Base-by-base conservation (phyloP, 2,888 invertebrate genomes). In the Troides helena region DNA sequence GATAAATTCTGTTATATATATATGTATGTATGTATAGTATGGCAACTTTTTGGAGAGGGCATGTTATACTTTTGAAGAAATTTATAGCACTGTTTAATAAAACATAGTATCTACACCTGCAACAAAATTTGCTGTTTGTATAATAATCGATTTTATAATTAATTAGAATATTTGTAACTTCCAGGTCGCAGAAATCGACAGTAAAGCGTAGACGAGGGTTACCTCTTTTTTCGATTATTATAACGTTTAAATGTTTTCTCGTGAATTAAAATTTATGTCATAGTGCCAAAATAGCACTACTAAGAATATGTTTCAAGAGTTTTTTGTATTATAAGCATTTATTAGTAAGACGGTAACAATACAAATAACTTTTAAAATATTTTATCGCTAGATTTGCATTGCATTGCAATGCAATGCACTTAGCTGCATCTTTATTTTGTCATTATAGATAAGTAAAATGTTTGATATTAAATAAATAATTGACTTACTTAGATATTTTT, bases 161-260 rank as follows among this genome's bases (percentile, higher is more conserved):
- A 39, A 39, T 39, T 39, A 10, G 3, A 39, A 39, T 39, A 10
- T 61, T 61, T 61, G 18, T 43, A 46, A 43, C 23, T 77, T 77
- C 0, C 90, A 92, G 92, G 90, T 83, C 92, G 92, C 86, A 82
- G 92, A 78, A 91, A 88, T 88, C 92, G 91, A 78, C 92, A 92
- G 83, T 92, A 90, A 87, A 76, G 72, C 62, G 67, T 73, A 65
- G 72, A 65, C 70, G 73, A 71, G 77, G 76, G 71, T 60, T 62
- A n/a, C 18, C 77, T 75, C 80, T 79, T 77, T 76, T 82, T 84
- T 83, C 85, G 79, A 81, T 74, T 80, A 79, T 82, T 79, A 77
- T 80, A 78, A 79, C 78, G 78, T 74, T 76, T 72, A 72, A 78
- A 74, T 74, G 74, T 80, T 85, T 75, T 82, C 85, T 86, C 81